These are phyloP conservation scores for Microplitis manilae DNA, from an alignment of 2,888 invertebrate species.

Conservation along the genomic window DNA sequence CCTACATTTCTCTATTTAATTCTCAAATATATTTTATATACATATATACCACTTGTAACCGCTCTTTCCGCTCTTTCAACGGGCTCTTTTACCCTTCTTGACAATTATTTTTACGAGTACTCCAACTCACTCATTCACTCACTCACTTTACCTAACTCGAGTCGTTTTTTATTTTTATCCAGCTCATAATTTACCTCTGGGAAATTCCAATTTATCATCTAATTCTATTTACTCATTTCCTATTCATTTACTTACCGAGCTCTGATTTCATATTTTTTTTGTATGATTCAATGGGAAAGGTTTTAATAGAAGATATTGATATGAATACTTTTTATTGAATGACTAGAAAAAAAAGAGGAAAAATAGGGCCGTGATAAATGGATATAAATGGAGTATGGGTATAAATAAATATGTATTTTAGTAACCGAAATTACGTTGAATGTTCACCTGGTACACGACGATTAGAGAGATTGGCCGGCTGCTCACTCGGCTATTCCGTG, in stretches of 20 bases:
- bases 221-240: neutral
- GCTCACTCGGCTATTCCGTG: conserved; percentile 28
- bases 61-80: neutral
- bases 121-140: neutral
- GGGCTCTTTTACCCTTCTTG: neutral
- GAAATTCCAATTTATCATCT: neutral
- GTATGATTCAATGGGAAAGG: neutral
- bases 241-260: neutral
- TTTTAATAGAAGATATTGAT: too few species aligned
- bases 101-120: neutral
- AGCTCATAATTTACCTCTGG: neutral
- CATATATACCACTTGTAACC: neutral
- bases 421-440: conserved; percentile 27
- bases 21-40: neutral
- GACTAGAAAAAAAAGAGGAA: neutral
- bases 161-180: neutral
- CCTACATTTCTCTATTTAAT: conserved; percentile 48
- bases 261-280: neutral
- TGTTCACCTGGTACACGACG: conserved; percentile 35
- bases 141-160: neutral
- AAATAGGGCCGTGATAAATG: neutral
- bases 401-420: conserved; percentile 19
- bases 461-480: conserved; percentile 30
- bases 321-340: too few species aligned
- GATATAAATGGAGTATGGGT: neutral